Base-by-base conservation (phyloP, 2,888 invertebrate genomes). In the Xiphydria camelus region DNA sequence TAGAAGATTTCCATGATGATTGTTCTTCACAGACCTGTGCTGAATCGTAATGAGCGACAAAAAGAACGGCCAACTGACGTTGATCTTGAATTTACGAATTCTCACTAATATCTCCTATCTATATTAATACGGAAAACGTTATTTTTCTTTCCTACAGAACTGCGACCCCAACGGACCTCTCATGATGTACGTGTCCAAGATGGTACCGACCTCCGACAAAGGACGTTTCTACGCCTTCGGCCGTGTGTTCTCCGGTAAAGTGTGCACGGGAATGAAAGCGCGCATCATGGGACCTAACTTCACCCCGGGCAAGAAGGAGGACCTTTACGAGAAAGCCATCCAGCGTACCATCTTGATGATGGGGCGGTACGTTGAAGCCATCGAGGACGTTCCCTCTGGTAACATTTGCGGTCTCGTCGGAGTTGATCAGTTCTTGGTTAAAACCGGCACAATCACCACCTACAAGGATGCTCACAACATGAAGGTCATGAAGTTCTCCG, bases 131-230 rank as follows among this genome's bases (percentile, higher is more conserved):
- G n/a, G n/a, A n/a, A n/a, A 17, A 9, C 20, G 3, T 31, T 15
- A 20, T 38, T 50, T 35, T 44, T 34, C 23, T 51, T 25, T 47
- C 47, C 66, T 72, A 4, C 61, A 91, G 86, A 89, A 75, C 73
- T 99, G 99, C 75, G 95, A 99, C 78, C 89, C 98, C 9, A 90
- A 94, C 61, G 99, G 91, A 31, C 98, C 97, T 10, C 84, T 99
- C 47, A 99, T 99, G 97, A 99, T 99, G 99, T 99, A 99, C 85
- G 85, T 99, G 61, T 96, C 96, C 37, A 99, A 99, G 81, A 99
- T 99, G 99, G 99, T 99, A 76, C 99, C 99, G 60, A 99, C 99
- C 10, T 89, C 94, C 9, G 99, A 99, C 79, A 99, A 99, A 82
- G 99, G 99, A 53, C 91, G 99, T 76, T 99, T 99, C 88, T 99